A percentile compares a stretch with the other conserved stretches of the same genome.
phyloP scores from a whole-genome alignment of 2,888 invertebrate species.

The Ormyrus thymus region DNA sequence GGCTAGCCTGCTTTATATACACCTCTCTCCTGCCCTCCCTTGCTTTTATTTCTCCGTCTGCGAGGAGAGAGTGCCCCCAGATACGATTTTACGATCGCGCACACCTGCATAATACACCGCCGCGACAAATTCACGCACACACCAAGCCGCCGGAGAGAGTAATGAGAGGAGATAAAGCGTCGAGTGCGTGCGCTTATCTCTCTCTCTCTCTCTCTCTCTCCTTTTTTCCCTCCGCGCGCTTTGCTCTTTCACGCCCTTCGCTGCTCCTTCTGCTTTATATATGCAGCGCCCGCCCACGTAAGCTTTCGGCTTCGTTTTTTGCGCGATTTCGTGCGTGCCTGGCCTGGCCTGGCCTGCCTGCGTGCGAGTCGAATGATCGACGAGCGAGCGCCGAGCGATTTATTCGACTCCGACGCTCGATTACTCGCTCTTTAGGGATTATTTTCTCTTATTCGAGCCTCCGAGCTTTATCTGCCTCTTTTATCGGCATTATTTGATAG shows the following conservation, averaged over 20 bases:
- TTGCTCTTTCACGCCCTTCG: not conserved
- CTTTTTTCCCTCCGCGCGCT: not conserved
- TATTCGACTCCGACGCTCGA: too few relatives aligned
- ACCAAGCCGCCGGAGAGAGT: not conserved
- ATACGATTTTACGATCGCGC: constrained; percentile 38
- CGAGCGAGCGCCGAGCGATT: not conserved
- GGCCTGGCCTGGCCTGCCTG: too few relatives aligned
- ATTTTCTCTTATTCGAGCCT: too few relatives aligned
- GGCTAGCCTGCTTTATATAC: not conserved
- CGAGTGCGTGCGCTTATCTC: constrained; percentile 39
- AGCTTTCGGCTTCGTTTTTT: too few relatives aligned
- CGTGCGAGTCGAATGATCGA: constrained; percentile 20
- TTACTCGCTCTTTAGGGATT: too few relatives aligned
- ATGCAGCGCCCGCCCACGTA: too few relatives aligned
- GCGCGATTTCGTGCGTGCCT: too few relatives aligned
- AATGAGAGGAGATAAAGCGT: constrained; percentile 40
- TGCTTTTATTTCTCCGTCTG: constrained; percentile 2
- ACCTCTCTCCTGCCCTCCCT: not conserved
- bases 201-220: constrained; percentile 36
- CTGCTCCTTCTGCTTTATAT: too few relatives aligned
- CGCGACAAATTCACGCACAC: constrained; percentile 41
- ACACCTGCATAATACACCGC: constrained; percentile 17
- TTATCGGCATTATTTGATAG: too few relatives aligned
- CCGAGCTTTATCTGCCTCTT: too few relatives aligned
- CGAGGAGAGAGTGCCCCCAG: constrained; percentile 10